Conservation (phyloP, 2,888 invertebrate species). For the Pocota personata region DNA sequence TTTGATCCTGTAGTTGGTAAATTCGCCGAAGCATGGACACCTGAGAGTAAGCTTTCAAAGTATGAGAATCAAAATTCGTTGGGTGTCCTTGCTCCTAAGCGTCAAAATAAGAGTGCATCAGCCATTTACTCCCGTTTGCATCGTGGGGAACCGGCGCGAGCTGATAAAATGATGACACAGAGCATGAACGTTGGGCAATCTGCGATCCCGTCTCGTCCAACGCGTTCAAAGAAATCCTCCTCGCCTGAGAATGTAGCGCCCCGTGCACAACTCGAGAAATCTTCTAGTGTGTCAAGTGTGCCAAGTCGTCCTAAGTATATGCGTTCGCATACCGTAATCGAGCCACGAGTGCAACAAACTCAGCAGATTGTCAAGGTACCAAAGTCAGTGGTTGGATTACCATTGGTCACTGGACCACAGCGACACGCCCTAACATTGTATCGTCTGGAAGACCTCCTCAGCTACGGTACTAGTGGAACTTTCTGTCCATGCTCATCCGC, state of each 20-base stretch:
- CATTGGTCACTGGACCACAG: slow-evolving; percentile 89
- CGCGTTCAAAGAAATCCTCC: slow-evolving; percentile 77
- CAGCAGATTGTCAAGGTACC: slow-evolving; percentile 80
- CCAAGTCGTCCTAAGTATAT: slow-evolving; percentile 82
- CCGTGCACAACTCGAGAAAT: slow-evolving; percentile 57
- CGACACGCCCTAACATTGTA: slow-evolving; percentile 89
- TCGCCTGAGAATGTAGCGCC: slow-evolving; percentile 71
- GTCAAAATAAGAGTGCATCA: slow-evolving; percentile 82
- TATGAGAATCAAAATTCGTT: slow-evolving; percentile 52
- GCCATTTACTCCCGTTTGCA: slow-evolving; percentile 80
- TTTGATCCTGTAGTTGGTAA: slow-evolving; percentile 96
- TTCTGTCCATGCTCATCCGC: slow-evolving; percentile 86
- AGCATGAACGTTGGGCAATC: slow-evolving; percentile 67
- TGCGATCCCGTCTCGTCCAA: slow-evolving; percentile 75
- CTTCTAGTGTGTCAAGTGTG: slow-evolving; percentile 75
- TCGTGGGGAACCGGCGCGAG: slow-evolving; percentile 68
- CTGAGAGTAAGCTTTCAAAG: slow-evolving; percentile 78
- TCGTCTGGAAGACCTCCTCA: slow-evolving; percentile 89
- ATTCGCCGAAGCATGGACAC: slow-evolving; percentile 86
- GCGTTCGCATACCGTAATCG: slow-evolving; percentile 82
- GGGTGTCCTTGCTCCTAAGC: slow-evolving; percentile 79
- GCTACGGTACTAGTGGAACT: slow-evolving; percentile 86
- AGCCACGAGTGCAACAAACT: slow-evolving; percentile 78
- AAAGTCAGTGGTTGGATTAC: slow-evolving; percentile 85
- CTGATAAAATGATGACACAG: slow-evolving; percentile 42